A percentile compares a stretch with the other conserved stretches of the same genome.
Evolutionary conservation across 2,888 invertebrate genomes (phyloP).

Genomic region (Dioctria linearis): DNA sequence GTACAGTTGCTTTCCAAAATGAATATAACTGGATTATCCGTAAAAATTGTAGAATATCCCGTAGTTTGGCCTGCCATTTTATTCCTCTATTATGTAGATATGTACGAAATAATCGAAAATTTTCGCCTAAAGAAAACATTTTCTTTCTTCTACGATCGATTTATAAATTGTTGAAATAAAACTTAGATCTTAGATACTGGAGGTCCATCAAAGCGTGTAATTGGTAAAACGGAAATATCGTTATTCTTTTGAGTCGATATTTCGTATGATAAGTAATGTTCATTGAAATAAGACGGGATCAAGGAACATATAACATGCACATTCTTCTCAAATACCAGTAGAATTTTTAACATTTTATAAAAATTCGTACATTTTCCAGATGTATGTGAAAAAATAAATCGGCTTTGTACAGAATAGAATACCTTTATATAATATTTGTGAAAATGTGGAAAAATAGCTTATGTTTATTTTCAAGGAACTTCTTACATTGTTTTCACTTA

Average conservation of each 20-base stretch:
- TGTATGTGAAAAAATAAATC: neutral
- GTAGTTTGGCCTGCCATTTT: too few relatives aligned
- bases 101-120: too few relatives aligned
- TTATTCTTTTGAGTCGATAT: neutral
- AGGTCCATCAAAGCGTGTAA: neutral
- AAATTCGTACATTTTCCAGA: neutral
- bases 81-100: too few relatives aligned
- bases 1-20: too few relatives aligned
- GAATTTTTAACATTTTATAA: neutral
- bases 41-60: too few relatives aligned
- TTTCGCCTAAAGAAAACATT: too few relatives aligned
- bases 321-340: neutral
- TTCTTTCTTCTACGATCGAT: too few relatives aligned
- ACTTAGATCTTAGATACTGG: neutral
- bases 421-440: slow-evolving; percentile 18
- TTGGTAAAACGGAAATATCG: neutral
- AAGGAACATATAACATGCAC: neutral
- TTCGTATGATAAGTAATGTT: slow-evolving; percentile 13
- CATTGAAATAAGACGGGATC: neutral
- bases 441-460: slow-evolving; percentile 48
- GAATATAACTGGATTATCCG: too few relatives aligned
- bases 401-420: slow-evolving; percentile 17
- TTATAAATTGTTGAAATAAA: slow-evolving; percentile 7
- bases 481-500: neutral
- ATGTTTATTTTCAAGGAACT: slow-evolving; percentile 31